Conservation (phyloP, 2,797 vertebrate genomes). For the Acrossocheilus fasciatus region DNA sequence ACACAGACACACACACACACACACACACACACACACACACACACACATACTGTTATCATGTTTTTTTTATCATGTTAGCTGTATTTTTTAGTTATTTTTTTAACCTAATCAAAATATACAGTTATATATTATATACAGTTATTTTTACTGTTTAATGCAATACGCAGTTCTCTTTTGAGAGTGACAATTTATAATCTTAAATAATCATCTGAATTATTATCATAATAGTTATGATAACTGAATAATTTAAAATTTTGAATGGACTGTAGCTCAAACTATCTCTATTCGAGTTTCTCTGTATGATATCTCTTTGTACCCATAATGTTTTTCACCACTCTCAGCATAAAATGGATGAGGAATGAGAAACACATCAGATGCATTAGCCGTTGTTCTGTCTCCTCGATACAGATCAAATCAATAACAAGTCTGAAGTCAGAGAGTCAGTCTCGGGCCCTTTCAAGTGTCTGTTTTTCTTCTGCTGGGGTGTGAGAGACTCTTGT, state of each 20-base stretch:
- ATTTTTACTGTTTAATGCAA: neutral
- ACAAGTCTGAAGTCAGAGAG: constrained; percentile 48
- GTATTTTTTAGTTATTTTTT: too few species aligned
- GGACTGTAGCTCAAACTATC: neutral
- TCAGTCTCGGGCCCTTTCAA: constrained; percentile 54
- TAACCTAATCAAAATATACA: too few species aligned
- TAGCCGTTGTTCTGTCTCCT: constrained; percentile 42
- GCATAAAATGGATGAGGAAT: constrained; percentile 27
- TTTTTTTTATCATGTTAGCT: too few species aligned
- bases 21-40: too few species aligned
- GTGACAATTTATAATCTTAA: neutral
- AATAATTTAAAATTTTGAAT: neutral
- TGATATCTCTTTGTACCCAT: constrained; percentile 61
- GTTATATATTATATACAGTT: neutral
- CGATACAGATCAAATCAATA: constrained; percentile 37
- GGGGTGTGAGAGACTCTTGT: constrained; percentile 54
- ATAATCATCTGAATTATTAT: neutral
- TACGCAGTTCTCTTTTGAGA: neutral
- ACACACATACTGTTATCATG: too few species aligned
- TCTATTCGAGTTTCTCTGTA: constrained; percentile 46
- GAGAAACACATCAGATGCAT: constrained; percentile 12
- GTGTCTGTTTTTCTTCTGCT: constrained; percentile 49
- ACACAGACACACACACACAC: too few species aligned
- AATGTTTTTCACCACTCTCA: constrained; percentile 30
- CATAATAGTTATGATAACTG: neutral